Base-by-base conservation (phyloP, 92 coral and sea anemone genomes). In the Chrysogorgia sp. region DNA sequence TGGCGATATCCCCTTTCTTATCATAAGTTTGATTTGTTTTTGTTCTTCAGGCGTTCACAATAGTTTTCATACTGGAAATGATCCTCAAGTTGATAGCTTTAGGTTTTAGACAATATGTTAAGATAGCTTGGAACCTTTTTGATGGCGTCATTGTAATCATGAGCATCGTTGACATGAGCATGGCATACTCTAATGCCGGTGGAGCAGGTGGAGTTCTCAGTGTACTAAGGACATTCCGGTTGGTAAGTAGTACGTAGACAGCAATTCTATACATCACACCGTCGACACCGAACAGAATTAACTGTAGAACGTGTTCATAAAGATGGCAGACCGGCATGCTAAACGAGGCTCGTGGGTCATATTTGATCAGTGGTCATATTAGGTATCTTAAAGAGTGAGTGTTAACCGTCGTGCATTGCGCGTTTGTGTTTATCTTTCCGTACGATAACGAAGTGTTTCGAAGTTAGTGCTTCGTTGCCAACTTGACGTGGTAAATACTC, bases 21-120 rank as follows among this genome's bases (percentile, higher is more conserved):
- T n/a, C n/a, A n/a, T n/a, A n/a, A n/a, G n/a, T n/a, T n/a, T n/a
- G n/a, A n/a, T n/a, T n/a, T n/a, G 59, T 60, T 61, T 30, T 56
- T 26, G 19, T 40, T 58, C 26, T 34, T 29, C 52, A 93, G 98
- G 84, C 79, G 12, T 94, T 96, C 59, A 96, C 99, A n/a, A 81
- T 80, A 17, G 97, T 96, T 10, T 96, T 96, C 64, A 89, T 96
- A 57, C 71, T 96, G 81, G 99, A 96, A 79, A 96, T 96, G 99
- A 77, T 87, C 0, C 70, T 96, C 61, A 96, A 96, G 75, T 80
- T 96, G 74, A 77, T 86, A 55, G 99, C 96, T 7, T 81, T 91
- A 28, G 99, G 99, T n/a, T 10, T 87, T 0, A 87, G 82, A 58
- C 90, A 83, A 40, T 96, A 96, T 47, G 77, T 86, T 34, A 96